A percentile compares a stretch with the other conserved stretches of the same genome.
Evolutionary conservation across 2,888 invertebrate species (phyloP).

Genomic region (Netelia fuscicornis): DNA sequence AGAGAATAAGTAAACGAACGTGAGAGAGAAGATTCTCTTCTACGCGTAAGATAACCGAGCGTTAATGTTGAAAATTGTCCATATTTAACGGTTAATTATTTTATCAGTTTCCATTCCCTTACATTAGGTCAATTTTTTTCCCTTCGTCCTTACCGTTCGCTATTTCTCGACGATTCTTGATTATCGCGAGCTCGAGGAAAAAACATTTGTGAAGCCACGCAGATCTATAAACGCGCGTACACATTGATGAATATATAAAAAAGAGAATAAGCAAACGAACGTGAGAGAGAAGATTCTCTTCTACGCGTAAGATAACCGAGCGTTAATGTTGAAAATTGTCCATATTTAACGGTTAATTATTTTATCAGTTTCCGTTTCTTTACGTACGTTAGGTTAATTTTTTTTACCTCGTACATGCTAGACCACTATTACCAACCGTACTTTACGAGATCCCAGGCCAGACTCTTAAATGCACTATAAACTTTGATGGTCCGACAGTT

Average conservation of each 20-base stretch:
- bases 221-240: conserved; percentile 4
- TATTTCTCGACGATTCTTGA: no score
- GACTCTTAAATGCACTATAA: conserved; percentile 34
- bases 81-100: conserved; percentile 55
- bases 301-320: conserved; percentile 9
- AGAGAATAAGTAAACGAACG: conserved; percentile 3
- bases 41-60: conserved; percentile 12
- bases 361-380: conserved; percentile 37
- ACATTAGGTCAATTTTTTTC: conserved; percentile 25
- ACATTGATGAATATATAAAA: neutral
- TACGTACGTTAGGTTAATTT: conserved; percentile 27
- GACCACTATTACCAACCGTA: conserved; percentile 2
- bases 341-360: conserved; percentile 55
- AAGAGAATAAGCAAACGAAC: conserved; percentile 6
- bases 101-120: conserved; percentile 35
- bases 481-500: neutral
- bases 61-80: conserved; percentile 41
- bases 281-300: conserved; percentile 10
- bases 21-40: conserved; percentile 6
- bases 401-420: neutral
- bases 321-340: conserved; percentile 46
- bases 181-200: no score
- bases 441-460: conserved; percentile 20
- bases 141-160: no score
- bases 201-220: no score